phyloP scores from a whole-genome alignment of 2,113 vertebrate genomes.

The Alligator mississippiensis region DNA sequence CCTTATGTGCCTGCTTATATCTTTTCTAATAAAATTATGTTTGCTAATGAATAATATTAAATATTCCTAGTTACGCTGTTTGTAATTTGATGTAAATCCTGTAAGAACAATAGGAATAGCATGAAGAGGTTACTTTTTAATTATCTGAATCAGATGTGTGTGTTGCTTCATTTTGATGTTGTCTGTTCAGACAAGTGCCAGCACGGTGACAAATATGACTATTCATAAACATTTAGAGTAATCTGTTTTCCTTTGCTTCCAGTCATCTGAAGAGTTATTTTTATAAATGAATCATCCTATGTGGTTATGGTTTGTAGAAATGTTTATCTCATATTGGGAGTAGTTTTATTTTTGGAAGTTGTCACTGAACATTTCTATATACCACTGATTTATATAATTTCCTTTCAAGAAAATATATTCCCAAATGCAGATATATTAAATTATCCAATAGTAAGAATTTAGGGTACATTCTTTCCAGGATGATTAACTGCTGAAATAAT shows the following conservation, averaged over 20 bases:
- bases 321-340: neutral
- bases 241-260: neutral
- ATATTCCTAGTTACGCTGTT: rapidly evolving
- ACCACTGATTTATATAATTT: neutral
- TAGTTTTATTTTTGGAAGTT: conserved; percentile 3
- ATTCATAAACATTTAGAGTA: neutral
- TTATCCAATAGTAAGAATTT: conserved; percentile 19
- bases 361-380: neutral
- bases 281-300: neutral
- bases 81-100: rapidly evolving
- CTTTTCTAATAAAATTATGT: rapidly evolving
- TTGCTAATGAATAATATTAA: neutral
- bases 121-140: neutral
- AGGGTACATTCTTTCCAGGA: neutral
- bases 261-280: neutral
- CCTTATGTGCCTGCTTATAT: neutral
- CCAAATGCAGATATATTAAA: neutral
- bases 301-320: neutral
- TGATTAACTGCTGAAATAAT: conserved; percentile 6
- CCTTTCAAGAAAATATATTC: conserved; percentile 20
- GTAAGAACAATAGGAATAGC: neutral
- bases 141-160: neutral
- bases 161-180: neutral
- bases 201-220: neutral
- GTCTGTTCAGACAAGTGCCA: neutral